Conservation (phyloP, 2,797 vertebrate species). For the Harpagifer antarcticus region DNA sequence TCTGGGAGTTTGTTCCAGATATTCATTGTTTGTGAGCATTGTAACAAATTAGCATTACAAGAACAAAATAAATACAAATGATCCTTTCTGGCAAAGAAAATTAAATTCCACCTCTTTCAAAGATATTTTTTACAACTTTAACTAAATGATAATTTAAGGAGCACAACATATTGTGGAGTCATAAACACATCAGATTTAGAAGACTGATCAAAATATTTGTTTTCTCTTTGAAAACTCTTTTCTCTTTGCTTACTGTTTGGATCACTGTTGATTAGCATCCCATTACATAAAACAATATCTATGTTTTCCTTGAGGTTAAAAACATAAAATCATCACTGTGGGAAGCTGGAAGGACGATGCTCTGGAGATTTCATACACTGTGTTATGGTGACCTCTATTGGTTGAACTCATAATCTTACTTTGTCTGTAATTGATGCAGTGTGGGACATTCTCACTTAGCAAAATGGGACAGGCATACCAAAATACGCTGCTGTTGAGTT, state of each 20-base stretch:
- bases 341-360: background rate
- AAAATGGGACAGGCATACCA: background rate
- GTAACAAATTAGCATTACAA: no score
- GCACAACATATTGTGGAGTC: no score
- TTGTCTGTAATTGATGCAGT: background rate
- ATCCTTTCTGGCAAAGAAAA: no score
- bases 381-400: constrained; percentile 69
- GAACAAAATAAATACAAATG: no score
- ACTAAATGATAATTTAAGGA: no score
- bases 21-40: no score
- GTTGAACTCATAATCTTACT: constrained; percentile 13
- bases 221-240: no score
- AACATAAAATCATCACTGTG: background rate
- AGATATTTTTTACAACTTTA: no score
- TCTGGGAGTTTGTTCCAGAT: no score
- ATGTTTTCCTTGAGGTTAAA: background rate
- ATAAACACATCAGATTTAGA: no score
- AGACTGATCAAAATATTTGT: no score
- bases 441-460: background rate
- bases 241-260: background rate
- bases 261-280: background rate
- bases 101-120: no score
- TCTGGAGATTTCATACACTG: constrained; percentile 33
- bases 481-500: background rate
- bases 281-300: background rate